Evolutionary conservation across 2,113 vertebrate species (phyloP), one percentile per base, ranked within the genome.

Genomic region (Urocitellus parryii): DNA sequence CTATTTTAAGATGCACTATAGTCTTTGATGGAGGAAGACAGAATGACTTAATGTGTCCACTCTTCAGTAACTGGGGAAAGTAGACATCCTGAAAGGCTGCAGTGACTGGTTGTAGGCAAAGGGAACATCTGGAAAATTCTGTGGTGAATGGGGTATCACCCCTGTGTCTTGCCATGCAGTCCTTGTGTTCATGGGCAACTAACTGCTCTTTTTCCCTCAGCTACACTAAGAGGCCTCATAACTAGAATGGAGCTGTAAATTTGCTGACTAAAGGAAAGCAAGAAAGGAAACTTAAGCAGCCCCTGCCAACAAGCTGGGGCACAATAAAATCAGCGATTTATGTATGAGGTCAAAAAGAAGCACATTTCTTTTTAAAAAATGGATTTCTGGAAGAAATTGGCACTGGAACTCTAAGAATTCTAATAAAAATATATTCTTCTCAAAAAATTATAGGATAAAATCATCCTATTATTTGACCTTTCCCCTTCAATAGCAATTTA

Each of bases 321-420:
- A 68, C 53, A 61, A 2, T 37, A 63, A 72, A 92, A 65, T 48
- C 22, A 82, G 73, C 1, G 0, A 48, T 92, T 72, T 94, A 81
- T 53, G 22, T 51, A 37, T 37, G 32, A 58, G 17, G 42, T 93
- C 91, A 94, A 74, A 96, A 77, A 42, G 74, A 86, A 89, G 25
- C 27, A 63, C 5, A 13, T 27, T 67, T 65, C 56, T 96, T 91
- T 45, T 27, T 13, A 83, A 91, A 83, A 95, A 88, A 63, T 58
- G 34, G 34, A 79, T 78, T 92, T 95, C 94, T 92, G 63, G 39
- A 76, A 51, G 81, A 96, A 96, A 91, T 51, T 83, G 90, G n/a
- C 78, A 70, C 14, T 34, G 14, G 65, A 74, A 5, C 8, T 24
- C 6, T 61, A 88, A 56, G 68, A 91, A 92, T 73, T 93, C 68